Evolutionary conservation across 2,797 vertebrate genomes (phyloP).

Genomic region (Oreonectes daqikongensis): DNA sequence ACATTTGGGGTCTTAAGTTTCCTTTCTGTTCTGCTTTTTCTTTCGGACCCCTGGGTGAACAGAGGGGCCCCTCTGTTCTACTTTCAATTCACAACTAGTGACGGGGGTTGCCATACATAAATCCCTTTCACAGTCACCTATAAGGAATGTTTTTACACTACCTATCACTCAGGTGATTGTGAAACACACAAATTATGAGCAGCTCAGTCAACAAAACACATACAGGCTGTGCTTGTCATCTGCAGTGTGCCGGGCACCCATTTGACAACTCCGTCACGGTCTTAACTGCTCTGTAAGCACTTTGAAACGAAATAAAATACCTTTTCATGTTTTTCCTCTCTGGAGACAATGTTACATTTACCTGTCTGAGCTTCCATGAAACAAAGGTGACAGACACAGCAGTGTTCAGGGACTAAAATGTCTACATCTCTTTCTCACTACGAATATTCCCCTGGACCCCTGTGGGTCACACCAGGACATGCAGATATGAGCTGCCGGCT

Average conservation of each 20-base stretch:
- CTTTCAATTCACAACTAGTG: slow-evolving; percentile 27
- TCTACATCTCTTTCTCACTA: neutral
- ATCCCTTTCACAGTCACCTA: slow-evolving; percentile 31
- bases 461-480: slow-evolving; percentile 2
- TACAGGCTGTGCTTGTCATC: slow-evolving; percentile 25
- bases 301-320: neutral
- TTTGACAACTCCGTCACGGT: neutral
- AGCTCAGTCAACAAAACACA: slow-evolving; percentile 28
- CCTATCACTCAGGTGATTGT: slow-evolving; percentile 29
- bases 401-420: slow-evolving; percentile 14
- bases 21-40: slow-evolving; percentile 32
- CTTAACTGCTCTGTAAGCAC: neutral
- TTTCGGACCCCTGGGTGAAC: neutral
- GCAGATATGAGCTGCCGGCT: slow-evolving; percentile 18
- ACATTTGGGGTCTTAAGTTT: slow-evolving; percentile 34
- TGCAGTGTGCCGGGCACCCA: slow-evolving; percentile 4
- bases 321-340: neutral
- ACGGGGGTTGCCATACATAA: neutral
- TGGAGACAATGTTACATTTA: slow-evolving; percentile 11
- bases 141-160: slow-evolving; percentile 46
- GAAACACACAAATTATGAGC: slow-evolving; percentile 15
- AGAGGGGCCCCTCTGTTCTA: slow-evolving; percentile 7
- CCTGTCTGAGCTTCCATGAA: slow-evolving; percentile 19
- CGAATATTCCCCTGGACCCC: slow-evolving; percentile 3
- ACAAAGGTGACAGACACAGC: neutral